Conservation (phyloP, 1,140 invertebrate species). For the Ceratina japonica region DNA sequence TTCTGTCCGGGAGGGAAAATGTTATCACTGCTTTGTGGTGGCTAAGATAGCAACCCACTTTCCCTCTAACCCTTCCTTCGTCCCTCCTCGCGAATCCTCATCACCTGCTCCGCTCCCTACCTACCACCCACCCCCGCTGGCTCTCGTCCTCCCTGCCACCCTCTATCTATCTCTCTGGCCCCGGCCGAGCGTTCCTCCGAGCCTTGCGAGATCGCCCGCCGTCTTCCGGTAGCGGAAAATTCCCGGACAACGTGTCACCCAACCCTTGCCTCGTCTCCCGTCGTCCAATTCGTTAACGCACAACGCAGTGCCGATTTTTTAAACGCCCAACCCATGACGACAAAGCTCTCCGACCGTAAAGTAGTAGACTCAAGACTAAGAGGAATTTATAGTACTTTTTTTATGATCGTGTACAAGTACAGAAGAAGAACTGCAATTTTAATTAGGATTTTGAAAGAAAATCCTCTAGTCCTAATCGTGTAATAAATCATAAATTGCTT, state of each 20-base stretch:
- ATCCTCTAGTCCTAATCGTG: no score
- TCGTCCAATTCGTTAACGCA: slow-evolving; percentile 11
- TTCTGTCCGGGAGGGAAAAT: slow-evolving; percentile 79
- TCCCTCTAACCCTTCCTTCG: slow-evolving; percentile 60
- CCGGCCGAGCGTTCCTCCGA: not conserved
- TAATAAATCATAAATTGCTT: no score
- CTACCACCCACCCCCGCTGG: slow-evolving; percentile 25
- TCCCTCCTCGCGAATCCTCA: slow-evolving; percentile 51
- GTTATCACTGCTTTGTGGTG: slow-evolving; percentile 80
- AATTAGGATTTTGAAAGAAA: no score
- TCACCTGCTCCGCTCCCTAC: slow-evolving; percentile 55
- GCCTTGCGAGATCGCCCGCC: slow-evolving; percentile 7
- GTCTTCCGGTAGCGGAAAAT: slow-evolving; percentile 28
- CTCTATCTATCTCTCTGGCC: slow-evolving; percentile 27
- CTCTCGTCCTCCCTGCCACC: slow-evolving; percentile 24
- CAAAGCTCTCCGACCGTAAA: no score
- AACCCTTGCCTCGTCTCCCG: not conserved
- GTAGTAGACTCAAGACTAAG: no score
- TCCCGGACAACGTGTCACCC: slow-evolving; percentile 24
- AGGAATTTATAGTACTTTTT: no score
- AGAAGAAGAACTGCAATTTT: no score
- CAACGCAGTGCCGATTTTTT: not conserved
- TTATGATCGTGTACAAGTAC: no score
- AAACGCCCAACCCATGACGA: no score
- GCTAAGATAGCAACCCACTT: slow-evolving; percentile 78